Evolutionary conservation across 2,113 vertebrate species (phyloP).

Genomic region (Ophiodon elongatus): DNA sequence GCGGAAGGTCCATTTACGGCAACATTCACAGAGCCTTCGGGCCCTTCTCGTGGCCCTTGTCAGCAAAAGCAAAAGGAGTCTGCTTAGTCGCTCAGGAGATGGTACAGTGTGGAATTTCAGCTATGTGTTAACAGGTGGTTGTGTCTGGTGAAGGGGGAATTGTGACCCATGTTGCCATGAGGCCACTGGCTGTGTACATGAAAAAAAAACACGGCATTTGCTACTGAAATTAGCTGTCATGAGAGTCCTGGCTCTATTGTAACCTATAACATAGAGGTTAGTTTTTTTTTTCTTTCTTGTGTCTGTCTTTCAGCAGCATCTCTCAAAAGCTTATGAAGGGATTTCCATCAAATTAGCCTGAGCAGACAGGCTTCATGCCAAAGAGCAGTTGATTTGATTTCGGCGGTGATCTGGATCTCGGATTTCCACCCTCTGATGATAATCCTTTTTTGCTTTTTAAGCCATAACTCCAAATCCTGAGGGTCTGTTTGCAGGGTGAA

Average conservation of each 20-base stretch:
- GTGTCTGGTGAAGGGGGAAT: background rate
- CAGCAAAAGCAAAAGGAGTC: background rate
- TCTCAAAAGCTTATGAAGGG: constrained; percentile 32
- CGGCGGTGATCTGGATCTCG: constrained; percentile 51
- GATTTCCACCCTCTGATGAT: constrained; percentile 52
- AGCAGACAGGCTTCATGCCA: constrained; percentile 50
- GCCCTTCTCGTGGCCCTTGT: background rate
- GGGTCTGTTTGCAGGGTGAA: constrained; percentile 25
- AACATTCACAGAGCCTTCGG: background rate
- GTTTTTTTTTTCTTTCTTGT: background rate
- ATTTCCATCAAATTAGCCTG: constrained; percentile 20
- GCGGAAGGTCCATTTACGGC: background rate
- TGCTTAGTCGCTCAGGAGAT: background rate
- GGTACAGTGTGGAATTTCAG: background rate
- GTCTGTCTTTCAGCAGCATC: background rate
- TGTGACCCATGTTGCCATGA: background rate
- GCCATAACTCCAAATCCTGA: constrained; percentile 40
- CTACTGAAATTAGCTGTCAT: background rate
- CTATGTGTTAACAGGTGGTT: background rate
- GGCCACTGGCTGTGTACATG: too few relatives aligned
- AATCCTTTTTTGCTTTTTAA: constrained; percentile 45
- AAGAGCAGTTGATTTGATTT: constrained; percentile 67
- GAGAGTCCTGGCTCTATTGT: background rate
- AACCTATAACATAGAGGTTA: background rate
- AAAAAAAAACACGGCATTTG: background rate